Evolutionary conservation across 1,140 invertebrate species (phyloP), one percentile per base, ranked within the genome.

Genomic region (Grapholita molesta): DNA sequence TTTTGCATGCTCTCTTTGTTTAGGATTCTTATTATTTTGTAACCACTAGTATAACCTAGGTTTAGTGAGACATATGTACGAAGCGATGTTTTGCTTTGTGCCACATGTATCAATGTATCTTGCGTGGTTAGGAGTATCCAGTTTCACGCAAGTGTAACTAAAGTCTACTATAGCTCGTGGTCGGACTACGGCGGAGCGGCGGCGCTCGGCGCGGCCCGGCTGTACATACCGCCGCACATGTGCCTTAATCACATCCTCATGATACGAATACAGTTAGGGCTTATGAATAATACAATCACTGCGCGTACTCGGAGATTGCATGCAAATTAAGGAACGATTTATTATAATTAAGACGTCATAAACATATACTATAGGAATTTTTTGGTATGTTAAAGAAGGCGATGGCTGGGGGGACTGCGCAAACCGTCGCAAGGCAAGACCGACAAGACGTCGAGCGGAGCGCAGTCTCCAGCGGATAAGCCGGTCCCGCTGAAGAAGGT

Each of bases 401-500:
- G 98, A 95, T 99, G 98, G 97, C 92, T 99, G 67, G 97, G 97
- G 32, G 97, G 97, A 30, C 93, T 98, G 57, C 94, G 97, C 68
- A 99, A 99, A 90, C 93, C 97, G 69, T 98, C 97, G 75, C 96
- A 97, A 86, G 95, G 95, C 55, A 98, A 97, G 92, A 94, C 96
- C 42, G 97, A 98, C 74, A 98, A 98, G 89, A 77, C 93, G 75
- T 78, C 93, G 69, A 73, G 86, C 75, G 75, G 92, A 74, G 76
- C 92, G 75, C 84, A 89, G 61, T 74, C 92, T 3, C 87, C 87
- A 0, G 67, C 90, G 33, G 93, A 94, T 35, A 92, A 93, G 68
- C 93, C 94, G 18, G 78, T 87, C 12, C 92, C 94, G 68, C 89
- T 95, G 64, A 94, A 96, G 86, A 97, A 96, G 88, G 95, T 95